A percentile compares a stretch with the other conserved stretches of the same genome.
These are phyloP conservation scores for Cherax quadricarinatus DNA, from an alignment of 1,140 invertebrate genomes.

Conservation along the genomic window DNA sequence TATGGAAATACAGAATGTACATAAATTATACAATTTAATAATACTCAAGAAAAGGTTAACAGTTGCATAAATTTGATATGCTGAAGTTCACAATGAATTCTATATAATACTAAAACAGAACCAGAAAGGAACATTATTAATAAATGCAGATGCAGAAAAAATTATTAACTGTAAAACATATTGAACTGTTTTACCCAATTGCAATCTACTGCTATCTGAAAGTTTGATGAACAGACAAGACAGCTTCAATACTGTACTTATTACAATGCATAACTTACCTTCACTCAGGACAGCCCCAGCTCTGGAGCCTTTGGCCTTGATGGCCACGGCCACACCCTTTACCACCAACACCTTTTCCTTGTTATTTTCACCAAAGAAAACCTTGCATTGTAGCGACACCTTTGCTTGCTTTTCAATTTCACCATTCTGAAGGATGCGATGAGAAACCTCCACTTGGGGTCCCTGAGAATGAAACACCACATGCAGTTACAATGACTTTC, in stretches of 20 bases:
- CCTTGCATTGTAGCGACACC: slow-evolving; percentile 82
- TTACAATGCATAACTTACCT: background rate
- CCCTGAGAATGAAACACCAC: slow-evolving; percentile 43
- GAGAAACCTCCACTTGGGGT: slow-evolving; percentile 75
- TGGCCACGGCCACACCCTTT: slow-evolving; percentile 80
- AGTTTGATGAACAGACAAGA: background rate
- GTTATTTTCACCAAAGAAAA: slow-evolving; percentile 82
- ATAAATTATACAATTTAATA: no score
- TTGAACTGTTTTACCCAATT: no score
- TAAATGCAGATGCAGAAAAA: no score
- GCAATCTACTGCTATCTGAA: background rate
- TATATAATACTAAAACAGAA: no score
- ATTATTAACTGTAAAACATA: no score
- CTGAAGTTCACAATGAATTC: no score
- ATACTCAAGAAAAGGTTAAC: no score
- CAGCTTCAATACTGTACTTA: background rate
- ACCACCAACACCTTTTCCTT: slow-evolving; percentile 79
- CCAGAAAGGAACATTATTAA: no score
- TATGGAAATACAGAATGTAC: background rate
- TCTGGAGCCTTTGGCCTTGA: slow-evolving; percentile 77
- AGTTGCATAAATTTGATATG: no score
- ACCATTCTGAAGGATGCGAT: slow-evolving; percentile 75
- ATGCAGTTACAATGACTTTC: no score
- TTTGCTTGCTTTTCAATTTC: slow-evolving; percentile 82
- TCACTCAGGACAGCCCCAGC: slow-evolving; percentile 43